Evolutionary conservation across 64 coral and sea anemone genomes (phyloP), one percentile per base, ranked within the genome.

Genomic region (Catalaphyllia jardinei): DNA sequence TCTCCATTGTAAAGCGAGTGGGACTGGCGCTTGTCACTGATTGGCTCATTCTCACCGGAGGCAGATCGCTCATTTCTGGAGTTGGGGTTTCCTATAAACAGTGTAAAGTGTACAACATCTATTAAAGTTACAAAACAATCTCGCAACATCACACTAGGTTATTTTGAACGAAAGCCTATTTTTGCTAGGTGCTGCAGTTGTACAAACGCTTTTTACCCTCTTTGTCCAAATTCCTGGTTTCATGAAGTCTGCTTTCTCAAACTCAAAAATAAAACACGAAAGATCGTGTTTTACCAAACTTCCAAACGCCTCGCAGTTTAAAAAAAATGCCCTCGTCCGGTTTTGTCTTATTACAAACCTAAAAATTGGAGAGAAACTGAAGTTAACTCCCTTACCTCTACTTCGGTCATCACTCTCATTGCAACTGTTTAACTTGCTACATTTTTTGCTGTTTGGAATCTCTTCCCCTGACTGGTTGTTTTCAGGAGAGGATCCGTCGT

Each of bases 1-100:
- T 85, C 81, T 71, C 81, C 81, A 51, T 85, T 85, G 52, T 85
- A 85, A 50, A 71, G 22, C 63, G 62, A 67, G 60, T 85, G 81
- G 69, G 62, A 71, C 62, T 71, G 31, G 81, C 42, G 81, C 62
- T 85, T 65, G 35, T 71, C 31, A 24, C 18, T 67, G 3, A 85
- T 50, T 85, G 81, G 62, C 63, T 85, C 31, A 24, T 71, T 71
- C 19, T 39, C 81, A 71, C 8, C 13, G 10, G 20, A 11, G 1
- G 6, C 67, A 67, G 42, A 46, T 42, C 51, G 29, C 31, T 20
- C 46, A 12, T 50, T 35, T 15, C 30, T 33, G 17, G 55, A 81
- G 29, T 81, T 62, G 8, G 25, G 17, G 8, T 31, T 4, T 63
- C 52, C 14, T 69, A 16, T 10, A 71, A 67, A 50, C 27, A 57